Evolutionary conservation across 2,113 vertebrate species (phyloP), one percentile per base, ranked within the genome.

Genomic region (Coregonus clupeaformis): DNA sequence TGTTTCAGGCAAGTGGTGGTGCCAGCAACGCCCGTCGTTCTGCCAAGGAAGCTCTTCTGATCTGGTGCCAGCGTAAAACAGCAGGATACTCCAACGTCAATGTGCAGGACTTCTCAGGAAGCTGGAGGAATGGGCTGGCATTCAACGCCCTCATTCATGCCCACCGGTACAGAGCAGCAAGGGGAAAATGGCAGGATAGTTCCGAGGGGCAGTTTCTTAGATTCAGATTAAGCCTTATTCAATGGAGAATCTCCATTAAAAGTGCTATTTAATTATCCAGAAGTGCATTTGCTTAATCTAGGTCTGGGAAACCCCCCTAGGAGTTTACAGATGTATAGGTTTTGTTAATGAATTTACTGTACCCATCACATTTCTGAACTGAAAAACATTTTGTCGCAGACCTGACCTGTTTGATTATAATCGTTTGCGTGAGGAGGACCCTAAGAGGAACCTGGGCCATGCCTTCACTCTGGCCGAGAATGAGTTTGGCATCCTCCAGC

Each of bases 21-120:
- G 90, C 74, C 73, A 94, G 86, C 5, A 81, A 89, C 29, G 95
- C 95, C 66, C 88, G 82, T 14, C 89, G 95, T 0, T 96, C 95
- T 24, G 94, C 96, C 14, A 97, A 93, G 74, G 96, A 97, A 85
- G 96, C 96, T 47, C 90, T 97, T 77, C 78, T 98, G 67, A 92
- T 95, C 73, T 97, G 97, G 96, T 97, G 96, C 83, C 96, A 96
- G 83, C 88, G 91, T 79, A 97, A 97, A 87, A 98, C 96, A 0
- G 86, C 95, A 0, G 87, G 92, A 25, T 98, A 97, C 55, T 18
- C 82, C 30, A 93, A 93, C 0, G 93, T 97, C 24, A 42, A 86
- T 24, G 93, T 98, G 29, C 90, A 93, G 6, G 93, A 98, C 79
- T 97, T 98, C 88, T 97, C 97, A 20, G 84, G 68, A 71, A 98